These are phyloP conservation scores for Physella acuta DNA, from an alignment of 1,140 invertebrate genomes.

Conservation along the genomic window DNA sequence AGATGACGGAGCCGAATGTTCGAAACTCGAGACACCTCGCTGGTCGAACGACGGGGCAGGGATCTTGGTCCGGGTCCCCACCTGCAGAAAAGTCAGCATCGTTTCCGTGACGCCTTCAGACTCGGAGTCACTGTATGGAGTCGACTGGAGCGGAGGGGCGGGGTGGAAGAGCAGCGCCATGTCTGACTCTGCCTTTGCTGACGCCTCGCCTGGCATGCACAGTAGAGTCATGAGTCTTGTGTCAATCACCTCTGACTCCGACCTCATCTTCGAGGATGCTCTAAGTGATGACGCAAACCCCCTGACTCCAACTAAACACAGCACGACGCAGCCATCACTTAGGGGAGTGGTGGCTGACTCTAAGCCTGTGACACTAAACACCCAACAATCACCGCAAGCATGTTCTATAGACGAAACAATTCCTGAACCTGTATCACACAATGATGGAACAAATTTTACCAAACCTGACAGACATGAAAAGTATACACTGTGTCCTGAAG, in stretches of 20 bases:
- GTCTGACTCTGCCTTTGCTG: not conserved
- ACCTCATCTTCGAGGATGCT: not conserved
- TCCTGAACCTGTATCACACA: too few relatives aligned
- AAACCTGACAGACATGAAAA: too few relatives aligned
- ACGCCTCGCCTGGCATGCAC: not conserved
- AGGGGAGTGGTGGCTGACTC: too few relatives aligned
- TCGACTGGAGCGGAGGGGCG: not conserved
- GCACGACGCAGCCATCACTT: too few relatives aligned
- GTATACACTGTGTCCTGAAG: too few relatives aligned
- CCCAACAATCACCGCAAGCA: too few relatives aligned
- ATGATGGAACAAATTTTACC: too few relatives aligned
- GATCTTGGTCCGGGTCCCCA: not conserved
- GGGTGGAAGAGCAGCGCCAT: not conserved
- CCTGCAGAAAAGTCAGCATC: conserved; percentile 12
- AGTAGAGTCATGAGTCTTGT: not conserved
- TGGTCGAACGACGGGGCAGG: not conserved
- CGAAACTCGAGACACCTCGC: not conserved
- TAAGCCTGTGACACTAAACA: too few relatives aligned
- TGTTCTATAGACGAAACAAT: too few relatives aligned
- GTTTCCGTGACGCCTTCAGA: conserved; percentile 5
- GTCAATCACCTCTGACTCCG: not conserved
- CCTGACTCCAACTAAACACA: too few relatives aligned
- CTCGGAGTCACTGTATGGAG: not conserved
- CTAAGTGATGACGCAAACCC: not conserved
- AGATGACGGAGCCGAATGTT: too few relatives aligned